These are phyloP conservation scores for Corythoichthys haematopterus DNA, from an alignment of 2,113 vertebrate species.

Conservation along the genomic window DNA sequence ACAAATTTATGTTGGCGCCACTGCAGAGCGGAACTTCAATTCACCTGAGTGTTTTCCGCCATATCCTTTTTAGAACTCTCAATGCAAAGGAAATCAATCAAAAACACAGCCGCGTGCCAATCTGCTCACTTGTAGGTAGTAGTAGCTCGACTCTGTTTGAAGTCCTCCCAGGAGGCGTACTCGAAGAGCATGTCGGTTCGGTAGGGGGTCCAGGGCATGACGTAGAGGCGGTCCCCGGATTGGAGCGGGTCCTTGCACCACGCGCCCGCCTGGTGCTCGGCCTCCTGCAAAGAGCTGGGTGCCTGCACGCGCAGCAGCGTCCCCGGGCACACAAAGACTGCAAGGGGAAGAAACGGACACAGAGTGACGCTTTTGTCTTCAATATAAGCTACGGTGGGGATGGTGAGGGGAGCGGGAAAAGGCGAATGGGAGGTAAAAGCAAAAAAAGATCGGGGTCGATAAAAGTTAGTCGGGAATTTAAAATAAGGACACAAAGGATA, in stretches of 20 bases:
- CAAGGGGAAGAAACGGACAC: conserved; percentile 2
- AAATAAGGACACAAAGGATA: conserved; percentile 44
- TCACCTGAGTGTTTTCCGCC: too few species aligned
- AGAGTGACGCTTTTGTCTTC: neutral
- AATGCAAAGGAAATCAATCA: conserved; percentile 35
- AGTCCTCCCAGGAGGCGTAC: conserved; percentile 90
- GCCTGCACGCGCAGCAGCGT: conserved; percentile 82
- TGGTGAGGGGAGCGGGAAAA: conserved; percentile 30
- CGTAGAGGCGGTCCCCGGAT: conserved; percentile 88
- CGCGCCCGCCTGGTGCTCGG: conserved; percentile 86
- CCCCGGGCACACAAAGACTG: conserved; percentile 94
- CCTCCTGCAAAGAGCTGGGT: conserved; percentile 83
- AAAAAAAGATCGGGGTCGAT: conserved; percentile 53
- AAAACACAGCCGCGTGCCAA: conserved; percentile 53
- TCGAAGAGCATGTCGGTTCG: conserved; percentile 90
- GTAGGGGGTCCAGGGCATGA: conserved; percentile 94
- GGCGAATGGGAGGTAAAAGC: conserved; percentile 27
- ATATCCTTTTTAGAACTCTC: too few species aligned
- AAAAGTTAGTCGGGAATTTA: conserved; percentile 52
- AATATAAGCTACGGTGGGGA: conserved; percentile 36
- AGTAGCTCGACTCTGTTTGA: conserved; percentile 80
- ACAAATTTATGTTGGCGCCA: too few species aligned
- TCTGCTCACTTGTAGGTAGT: conserved; percentile 83
- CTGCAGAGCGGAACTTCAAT: too few species aligned
- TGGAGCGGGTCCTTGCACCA: conserved; percentile 96